Conservation (phyloP, 1,140 invertebrate species). For the Drosophila yakuba region DNA sequence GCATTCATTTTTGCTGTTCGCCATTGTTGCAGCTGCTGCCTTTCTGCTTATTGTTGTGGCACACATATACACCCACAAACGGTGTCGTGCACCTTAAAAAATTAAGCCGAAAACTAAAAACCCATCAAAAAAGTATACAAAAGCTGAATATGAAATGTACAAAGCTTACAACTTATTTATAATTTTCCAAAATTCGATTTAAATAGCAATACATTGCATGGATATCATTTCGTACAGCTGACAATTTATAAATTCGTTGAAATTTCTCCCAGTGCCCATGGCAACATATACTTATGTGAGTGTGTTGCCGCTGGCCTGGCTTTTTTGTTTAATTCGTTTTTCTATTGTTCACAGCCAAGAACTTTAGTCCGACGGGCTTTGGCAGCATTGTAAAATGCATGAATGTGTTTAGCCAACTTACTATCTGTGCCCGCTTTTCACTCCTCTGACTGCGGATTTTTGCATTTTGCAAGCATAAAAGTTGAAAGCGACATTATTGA, state of each 20-base stretch:
- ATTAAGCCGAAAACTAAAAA: no score
- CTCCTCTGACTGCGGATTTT: conserved; percentile 56
- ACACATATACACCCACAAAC: conserved; percentile 15
- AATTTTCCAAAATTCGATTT: background rate
- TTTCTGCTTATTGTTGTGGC: conserved; percentile 43
- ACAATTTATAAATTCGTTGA: no score
- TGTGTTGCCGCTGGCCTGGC: conserved; percentile 47
- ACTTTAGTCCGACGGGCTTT: conserved; percentile 78
- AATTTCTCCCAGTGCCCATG: conserved; percentile 2
- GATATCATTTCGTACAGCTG: no score
- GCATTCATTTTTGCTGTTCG: conserved; percentile 64
- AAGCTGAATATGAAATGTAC: no score
- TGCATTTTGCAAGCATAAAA: conserved; percentile 71
- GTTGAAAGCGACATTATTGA: conserved; percentile 83
- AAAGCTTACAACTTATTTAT: no score
- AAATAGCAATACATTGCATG: no score
- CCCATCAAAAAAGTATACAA: no score
- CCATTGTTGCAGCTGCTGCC: conserved; percentile 73
- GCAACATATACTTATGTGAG: conserved; percentile 34
- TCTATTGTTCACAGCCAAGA: conserved; percentile 76
- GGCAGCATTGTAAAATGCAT: conserved; percentile 73
- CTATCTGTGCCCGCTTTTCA: conserved; percentile 16
- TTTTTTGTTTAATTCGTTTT: conserved; percentile 81
- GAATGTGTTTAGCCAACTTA: conserved; percentile 65
- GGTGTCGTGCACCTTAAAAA: background rate